Conservation (phyloP, 2,797 vertebrate genomes). For the Microtus californicus region DNA sequence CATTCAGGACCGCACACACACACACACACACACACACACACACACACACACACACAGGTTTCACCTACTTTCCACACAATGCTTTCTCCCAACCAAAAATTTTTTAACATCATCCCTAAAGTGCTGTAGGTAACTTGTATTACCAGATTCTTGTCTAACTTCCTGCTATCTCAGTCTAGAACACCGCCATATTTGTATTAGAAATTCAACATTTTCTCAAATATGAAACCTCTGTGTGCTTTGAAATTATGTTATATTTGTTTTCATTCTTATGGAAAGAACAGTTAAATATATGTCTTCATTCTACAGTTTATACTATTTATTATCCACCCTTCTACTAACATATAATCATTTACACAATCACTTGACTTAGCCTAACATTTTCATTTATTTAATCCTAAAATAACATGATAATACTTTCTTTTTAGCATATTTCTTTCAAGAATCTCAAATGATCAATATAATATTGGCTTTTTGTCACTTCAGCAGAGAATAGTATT, state of each 20-base stretch:
- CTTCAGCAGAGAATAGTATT: not conserved
- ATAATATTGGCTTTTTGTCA: conserved; percentile 17
- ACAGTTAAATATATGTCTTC: not conserved
- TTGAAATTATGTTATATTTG: not conserved
- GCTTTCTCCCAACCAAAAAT: not conserved
- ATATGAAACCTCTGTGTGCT: not conserved
- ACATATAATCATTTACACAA: not conserved
- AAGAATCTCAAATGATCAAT: conserved; percentile 17
- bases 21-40: too few relatives aligned
- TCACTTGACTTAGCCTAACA: not conserved
- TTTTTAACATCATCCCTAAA: not conserved
- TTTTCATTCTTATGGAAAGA: conserved; percentile 17
- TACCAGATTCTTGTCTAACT: not conserved
- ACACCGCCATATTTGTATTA: conserved; percentile 15
- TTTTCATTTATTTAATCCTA: not conserved
- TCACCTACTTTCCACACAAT: not conserved
- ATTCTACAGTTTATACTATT: not conserved
- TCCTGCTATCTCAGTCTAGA: not conserved
- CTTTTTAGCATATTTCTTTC: not conserved
- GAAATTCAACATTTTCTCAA: conserved; percentile 43
- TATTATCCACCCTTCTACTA: not conserved
- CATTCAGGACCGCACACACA: too few relatives aligned
- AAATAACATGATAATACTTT: not conserved
- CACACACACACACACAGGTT: too few relatives aligned
- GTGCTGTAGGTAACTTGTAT: not conserved